Evolutionary conservation across 2,888 invertebrate species (phyloP).

Genomic region (Meta bourneti): DNA sequence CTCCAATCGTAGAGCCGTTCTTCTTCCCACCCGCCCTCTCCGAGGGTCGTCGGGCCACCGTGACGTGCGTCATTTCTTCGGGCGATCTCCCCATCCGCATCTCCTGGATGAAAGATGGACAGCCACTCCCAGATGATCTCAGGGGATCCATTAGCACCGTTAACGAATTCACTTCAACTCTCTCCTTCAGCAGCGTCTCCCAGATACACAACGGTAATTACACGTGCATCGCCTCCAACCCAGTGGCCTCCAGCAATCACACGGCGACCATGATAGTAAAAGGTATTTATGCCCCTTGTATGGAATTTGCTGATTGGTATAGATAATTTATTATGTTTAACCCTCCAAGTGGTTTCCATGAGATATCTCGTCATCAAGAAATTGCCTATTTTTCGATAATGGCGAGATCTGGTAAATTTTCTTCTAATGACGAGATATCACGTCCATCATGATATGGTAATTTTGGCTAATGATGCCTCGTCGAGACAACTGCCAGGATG

Average conservation of each 20-base stretch:
- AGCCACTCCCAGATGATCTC: conserved; percentile 78
- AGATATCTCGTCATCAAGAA: no score
- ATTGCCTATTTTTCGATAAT: neutral
- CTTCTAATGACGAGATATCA: no score
- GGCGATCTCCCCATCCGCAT: conserved; percentile 80
- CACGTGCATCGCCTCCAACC: conserved; percentile 80
- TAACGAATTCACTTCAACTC: conserved; percentile 78
- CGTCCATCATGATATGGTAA: no score
- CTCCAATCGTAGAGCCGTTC: conserved; percentile 74
- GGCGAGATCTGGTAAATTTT: no score
- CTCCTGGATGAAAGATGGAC: conserved; percentile 81
- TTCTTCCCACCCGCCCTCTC: conserved; percentile 66
- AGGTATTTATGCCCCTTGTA: conserved; percentile 55
- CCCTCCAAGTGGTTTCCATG: no score
- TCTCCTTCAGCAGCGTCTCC: conserved; percentile 80
- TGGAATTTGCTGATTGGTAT: no score
- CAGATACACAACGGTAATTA: conserved; percentile 80
- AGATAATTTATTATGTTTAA: no score
- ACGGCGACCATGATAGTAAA: conserved; percentile 79
- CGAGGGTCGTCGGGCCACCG: conserved; percentile 66
- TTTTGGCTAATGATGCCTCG: no score
- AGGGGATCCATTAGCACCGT: conserved; percentile 67
- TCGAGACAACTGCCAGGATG: neutral
- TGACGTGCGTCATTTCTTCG: conserved; percentile 73
- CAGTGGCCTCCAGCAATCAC: conserved; percentile 79